These are phyloP conservation scores for Clupea harengus DNA, from an alignment of 2,113 vertebrate species.

Conservation along the genomic window DNA sequence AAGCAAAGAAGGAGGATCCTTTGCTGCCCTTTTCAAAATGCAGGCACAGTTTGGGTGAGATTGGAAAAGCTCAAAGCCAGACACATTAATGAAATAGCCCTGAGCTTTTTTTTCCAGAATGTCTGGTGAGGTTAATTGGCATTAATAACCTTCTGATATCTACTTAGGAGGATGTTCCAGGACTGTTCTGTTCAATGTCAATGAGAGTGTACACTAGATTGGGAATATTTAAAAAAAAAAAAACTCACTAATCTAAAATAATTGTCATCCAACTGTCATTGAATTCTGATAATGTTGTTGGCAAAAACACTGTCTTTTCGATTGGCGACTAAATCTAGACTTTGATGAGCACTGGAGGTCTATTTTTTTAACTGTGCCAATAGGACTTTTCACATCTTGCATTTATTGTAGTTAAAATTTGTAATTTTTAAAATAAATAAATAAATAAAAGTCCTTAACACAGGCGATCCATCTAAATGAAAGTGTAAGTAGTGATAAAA, in stretches of 20 bases:
- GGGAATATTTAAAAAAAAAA: background rate
- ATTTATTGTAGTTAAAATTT: too few relatives aligned
- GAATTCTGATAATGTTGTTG: background rate
- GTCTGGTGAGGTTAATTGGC: constrained; percentile 38
- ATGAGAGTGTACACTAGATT: background rate
- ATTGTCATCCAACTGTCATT: too few relatives aligned
- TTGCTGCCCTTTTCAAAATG: background rate
- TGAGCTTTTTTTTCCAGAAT: constrained; percentile 9
- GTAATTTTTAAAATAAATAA: too few relatives aligned
- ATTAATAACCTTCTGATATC: constrained; percentile 16
- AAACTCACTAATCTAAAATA: background rate
- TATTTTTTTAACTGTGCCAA: background rate
- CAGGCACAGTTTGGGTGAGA: background rate
- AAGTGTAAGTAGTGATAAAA: too few relatives aligned
- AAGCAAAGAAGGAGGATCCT: background rate
- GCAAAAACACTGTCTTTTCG: background rate
- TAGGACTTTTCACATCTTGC: background rate
- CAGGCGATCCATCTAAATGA: too few relatives aligned
- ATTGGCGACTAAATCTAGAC: background rate
- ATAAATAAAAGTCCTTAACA: too few relatives aligned
- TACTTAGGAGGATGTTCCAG: constrained; percentile 10
- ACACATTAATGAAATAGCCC: background rate
- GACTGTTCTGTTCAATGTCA: background rate
- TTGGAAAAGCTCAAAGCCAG: constrained; percentile 23
- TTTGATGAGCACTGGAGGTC: background rate